Base-by-base conservation (phyloP, 2,888 invertebrate genomes). In the Eupithecia subumbrata region DNA sequence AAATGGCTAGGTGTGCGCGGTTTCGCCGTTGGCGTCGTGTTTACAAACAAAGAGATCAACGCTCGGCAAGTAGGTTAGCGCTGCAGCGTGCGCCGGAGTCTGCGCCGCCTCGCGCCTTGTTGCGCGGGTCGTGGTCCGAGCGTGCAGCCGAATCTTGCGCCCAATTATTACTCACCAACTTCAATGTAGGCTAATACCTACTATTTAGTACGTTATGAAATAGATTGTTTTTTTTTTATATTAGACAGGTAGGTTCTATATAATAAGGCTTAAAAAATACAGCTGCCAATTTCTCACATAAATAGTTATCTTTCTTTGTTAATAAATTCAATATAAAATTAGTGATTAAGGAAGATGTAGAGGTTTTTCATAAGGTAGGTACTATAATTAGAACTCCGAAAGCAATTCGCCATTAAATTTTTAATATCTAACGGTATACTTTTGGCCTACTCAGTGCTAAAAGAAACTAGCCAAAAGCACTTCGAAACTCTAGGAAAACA, bases 1-100 rank as follows among this genome's bases (percentile, higher is more conserved):
- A 76, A 78, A 82, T 79, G 81, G 81, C 85, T 85, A 84, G 82
- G 83, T 84, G 83, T 85, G 85, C 82, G 85, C 85, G 85, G 82
- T 87, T 84, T 82, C 88, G 89, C 86, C 89, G 22, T 14, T 60
- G 25, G 11, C 60, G 91, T 90, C 91, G 91, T 95, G 95, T 95
- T 95, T 95, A 95, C 93, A 94, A 95, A 95, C 95, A 95, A 94
- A 91, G 90, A 94, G 95, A 95, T 92, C 95, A 95, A 95, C 87
- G 95, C 85, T 88, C 95, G 89, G 88, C 86, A 95, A 94, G 94
- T 95, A 94, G 95, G 95, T 94, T 93, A 77, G 82, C 89, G 87
- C 90, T 89, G 88, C 88, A 86, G 88, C 87, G 85, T 84, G 88
- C 86, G 86, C 82, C 79, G 25, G 73, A 79, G 83, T 82, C 67